These are phyloP conservation scores for Acleris literana DNA, from an alignment of 2,888 invertebrate species.

Conservation along the genomic window DNA sequence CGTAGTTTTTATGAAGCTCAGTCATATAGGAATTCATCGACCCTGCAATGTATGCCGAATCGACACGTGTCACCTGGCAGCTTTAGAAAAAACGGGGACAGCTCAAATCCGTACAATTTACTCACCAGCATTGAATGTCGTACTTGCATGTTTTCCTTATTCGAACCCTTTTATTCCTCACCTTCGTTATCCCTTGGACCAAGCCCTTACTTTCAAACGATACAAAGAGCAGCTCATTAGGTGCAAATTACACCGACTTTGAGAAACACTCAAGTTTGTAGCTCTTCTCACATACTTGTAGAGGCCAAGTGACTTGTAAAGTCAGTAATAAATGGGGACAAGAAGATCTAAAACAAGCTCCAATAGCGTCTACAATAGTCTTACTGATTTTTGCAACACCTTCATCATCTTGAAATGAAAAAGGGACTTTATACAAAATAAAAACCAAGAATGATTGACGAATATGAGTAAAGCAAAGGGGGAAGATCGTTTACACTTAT, in stretches of 20 bases:
- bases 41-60: no score
- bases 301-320: neutral
- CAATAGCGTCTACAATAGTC: neutral
- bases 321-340: neutral
- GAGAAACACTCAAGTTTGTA: conserved; percentile 6
- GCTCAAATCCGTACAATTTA: neutral
- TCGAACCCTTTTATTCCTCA: conserved; percentile 4
- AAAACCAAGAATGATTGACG: neutral
- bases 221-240: conserved; percentile 29
- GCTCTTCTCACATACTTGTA: no score
- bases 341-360: neutral
- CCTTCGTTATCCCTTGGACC: conserved; percentile 20
- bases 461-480: neutral
- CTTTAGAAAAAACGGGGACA: neutral
- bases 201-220: conserved; percentile 5
- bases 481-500: neutral
- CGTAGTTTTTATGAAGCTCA: no score
- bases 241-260: conserved; percentile 17
- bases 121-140: neutral
- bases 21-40: no score
- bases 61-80: no score
- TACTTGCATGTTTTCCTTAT: conserved; percentile 1
- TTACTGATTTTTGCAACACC: neutral
- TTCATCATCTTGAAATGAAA: neutral
- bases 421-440: neutral